Evolutionary conservation across 2,797 vertebrate species (phyloP), one percentile per base, ranked within the genome.

Genomic region (Lagocephalus sceleratus): DNA sequence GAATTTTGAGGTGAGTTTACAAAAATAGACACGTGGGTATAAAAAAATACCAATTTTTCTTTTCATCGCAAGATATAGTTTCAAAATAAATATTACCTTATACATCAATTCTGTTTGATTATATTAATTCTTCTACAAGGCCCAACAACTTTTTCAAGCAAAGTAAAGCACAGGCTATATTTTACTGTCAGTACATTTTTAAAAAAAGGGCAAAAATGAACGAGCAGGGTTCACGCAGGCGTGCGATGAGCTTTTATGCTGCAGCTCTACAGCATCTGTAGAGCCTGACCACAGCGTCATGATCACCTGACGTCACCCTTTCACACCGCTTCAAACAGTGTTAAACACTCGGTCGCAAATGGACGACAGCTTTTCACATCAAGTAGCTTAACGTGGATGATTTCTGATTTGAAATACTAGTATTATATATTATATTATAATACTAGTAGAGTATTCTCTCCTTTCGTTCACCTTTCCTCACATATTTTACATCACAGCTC

Each of bases 1-100:
- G 51, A 57, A 69, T 53, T 26, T 21, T 50, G 20, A 73, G 58
- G 51, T 70, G 60, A 66, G 68, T 62, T 75, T 71, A 83, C 76
- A 85, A 70, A 87, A 82, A 84, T 75, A 88, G 73, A 84, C 80
- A 85, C 78, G 57, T 70, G 59, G 66, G 60, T 85, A 84, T 81
- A 80, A 66, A 76, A n/a, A 82, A 74, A 84, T 69, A 79, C 41
- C 49, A 56, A 15, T 48, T 23, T 45, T 64, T 51, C 38, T 6
- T 38, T 26, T 58, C 7, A 45, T 19, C 6, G 5, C 54, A 68
- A 75, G 47, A 68, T 54, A 48, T 46, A 39, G 53, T 82, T 84
- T 79, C 63, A 80, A 81, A 85, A 89, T 87, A 91, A 87, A 91
- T 86, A 87, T 70, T 74, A 76, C 57, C 60, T 73, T 71, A 21